A percentile compares a stretch with the other conserved stretches of the same genome.
These are phyloP conservation scores for Pheosia tremula DNA, from an alignment of 2,888 invertebrate species.

Conservation along the genomic window DNA sequence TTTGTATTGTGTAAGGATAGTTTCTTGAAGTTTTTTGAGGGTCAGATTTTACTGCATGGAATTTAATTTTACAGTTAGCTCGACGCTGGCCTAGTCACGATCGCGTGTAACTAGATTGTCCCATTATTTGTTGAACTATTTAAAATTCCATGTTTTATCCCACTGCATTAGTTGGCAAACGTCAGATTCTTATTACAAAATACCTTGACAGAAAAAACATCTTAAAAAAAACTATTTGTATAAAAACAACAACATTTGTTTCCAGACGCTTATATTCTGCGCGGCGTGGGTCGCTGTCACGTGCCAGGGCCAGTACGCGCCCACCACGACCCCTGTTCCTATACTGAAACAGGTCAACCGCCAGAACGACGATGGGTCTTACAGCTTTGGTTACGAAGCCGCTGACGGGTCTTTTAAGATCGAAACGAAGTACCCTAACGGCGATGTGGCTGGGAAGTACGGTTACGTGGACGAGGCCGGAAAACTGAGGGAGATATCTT, in stretches of 20 bases:
- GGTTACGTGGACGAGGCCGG: conserved; percentile 94
- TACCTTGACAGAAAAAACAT: too few species aligned
- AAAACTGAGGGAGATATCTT: conserved; percentile 90
- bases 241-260: neutral
- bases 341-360: conserved; percentile 93
- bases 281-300: conserved; percentile 43
- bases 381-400: conserved; percentile 94
- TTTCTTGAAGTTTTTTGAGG: neutral
- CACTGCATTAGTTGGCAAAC: too few species aligned
- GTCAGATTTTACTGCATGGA: too few species aligned
- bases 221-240: too few species aligned
- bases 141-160: too few species aligned
- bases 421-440: conserved; percentile 93
- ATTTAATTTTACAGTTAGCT: too few species aligned
- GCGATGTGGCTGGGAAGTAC: conserved; percentile 94
- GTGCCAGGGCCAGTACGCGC: conserved; percentile 79
- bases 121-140: too few species aligned
- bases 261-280: conserved; percentile 50
- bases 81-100: too few species aligned
- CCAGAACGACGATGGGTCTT: conserved; percentile 94
- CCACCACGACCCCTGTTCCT: conserved; percentile 90
- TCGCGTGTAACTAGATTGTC: too few species aligned
- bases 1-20: neutral
- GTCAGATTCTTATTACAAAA: too few species aligned
- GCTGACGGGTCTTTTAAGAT: conserved; percentile 95